Conservation (phyloP, 2,797 vertebrate genomes). For the Atherinosoma microstoma region DNA sequence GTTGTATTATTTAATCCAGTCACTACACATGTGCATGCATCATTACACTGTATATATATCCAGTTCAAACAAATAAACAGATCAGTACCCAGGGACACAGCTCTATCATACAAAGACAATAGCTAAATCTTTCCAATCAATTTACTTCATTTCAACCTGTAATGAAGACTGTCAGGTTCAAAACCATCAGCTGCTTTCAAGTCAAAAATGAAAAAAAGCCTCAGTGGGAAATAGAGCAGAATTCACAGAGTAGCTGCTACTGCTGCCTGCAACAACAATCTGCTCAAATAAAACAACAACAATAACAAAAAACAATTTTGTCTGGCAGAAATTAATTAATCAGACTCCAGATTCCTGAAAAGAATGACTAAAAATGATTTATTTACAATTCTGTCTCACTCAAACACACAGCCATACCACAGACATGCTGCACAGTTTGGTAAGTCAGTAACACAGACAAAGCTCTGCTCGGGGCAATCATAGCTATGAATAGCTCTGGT, state of each 20-base stretch:
- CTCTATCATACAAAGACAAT: slow-evolving; percentile 41
- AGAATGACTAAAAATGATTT: slow-evolving; percentile 34
- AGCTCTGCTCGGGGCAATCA: slow-evolving; percentile 64
- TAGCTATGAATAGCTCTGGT: slow-evolving; percentile 71
- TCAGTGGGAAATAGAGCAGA: slow-evolving; percentile 14
- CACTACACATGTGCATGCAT: background rate
- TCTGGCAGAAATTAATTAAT: slow-evolving; percentile 10
- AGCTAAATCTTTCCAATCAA: slow-evolving; percentile 53
- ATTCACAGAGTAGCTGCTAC: slow-evolving; percentile 2
- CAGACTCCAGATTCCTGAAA: slow-evolving; percentile 24
- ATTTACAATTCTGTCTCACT: slow-evolving; percentile 22
- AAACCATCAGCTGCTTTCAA: slow-evolving; percentile 44
- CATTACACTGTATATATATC: background rate
- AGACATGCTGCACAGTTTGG: slow-evolving; percentile 36
- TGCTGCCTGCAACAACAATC: background rate
- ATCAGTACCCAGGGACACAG: slow-evolving; percentile 16
- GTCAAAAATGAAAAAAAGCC: slow-evolving; percentile 19
- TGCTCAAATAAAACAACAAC: background rate
- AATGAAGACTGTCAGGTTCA: slow-evolving; percentile 52
- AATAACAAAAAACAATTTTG: background rate
- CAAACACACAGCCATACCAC: slow-evolving; percentile 1
- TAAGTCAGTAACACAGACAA: slow-evolving; percentile 61
- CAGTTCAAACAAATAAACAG: slow-evolving; percentile 12
- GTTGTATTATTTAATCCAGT: slow-evolving; percentile 17
- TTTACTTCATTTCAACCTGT: slow-evolving; percentile 56